phyloP scores from a whole-genome alignment of 2,113 vertebrate genomes.

The Chrysemys picta region DNA sequence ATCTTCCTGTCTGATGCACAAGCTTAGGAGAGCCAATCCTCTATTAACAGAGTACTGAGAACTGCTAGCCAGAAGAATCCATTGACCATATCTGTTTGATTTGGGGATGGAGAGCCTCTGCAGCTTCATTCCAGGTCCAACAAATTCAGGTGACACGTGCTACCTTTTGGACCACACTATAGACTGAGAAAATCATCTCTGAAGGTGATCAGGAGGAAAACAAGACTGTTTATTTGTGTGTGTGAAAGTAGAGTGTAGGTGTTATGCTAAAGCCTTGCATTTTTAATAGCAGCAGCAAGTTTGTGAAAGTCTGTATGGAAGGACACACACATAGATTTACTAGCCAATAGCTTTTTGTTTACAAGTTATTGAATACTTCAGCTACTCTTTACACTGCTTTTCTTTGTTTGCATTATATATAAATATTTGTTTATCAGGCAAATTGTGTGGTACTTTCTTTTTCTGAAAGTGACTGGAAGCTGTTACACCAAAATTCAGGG shows the following conservation, averaged over 20 bases:
- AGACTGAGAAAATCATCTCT: not conserved
- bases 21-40: not conserved
- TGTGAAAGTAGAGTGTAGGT: not conserved
- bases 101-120: not conserved
- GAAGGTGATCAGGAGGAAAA: not conserved
- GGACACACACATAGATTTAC: not conserved
- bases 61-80: not conserved
- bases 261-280: not conserved
- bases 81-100: not conserved
- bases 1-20: no score
- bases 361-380: slow-evolving; percentile 4
- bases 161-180: not conserved
- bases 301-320: not conserved
- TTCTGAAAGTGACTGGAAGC: not conserved
- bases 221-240: not conserved
- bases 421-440: not conserved
- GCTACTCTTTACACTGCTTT: not conserved
- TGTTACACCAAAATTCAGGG: not conserved
- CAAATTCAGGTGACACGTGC: not conserved
- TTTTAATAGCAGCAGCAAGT: not conserved
- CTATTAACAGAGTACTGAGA: not conserved
- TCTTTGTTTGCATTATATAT: not conserved
- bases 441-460: not conserved
- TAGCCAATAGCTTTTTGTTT: not conserved
- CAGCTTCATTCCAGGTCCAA: not conserved